Conservation (phyloP, 1,140 invertebrate genomes). For the Aphaenogaster rudis region DNA sequence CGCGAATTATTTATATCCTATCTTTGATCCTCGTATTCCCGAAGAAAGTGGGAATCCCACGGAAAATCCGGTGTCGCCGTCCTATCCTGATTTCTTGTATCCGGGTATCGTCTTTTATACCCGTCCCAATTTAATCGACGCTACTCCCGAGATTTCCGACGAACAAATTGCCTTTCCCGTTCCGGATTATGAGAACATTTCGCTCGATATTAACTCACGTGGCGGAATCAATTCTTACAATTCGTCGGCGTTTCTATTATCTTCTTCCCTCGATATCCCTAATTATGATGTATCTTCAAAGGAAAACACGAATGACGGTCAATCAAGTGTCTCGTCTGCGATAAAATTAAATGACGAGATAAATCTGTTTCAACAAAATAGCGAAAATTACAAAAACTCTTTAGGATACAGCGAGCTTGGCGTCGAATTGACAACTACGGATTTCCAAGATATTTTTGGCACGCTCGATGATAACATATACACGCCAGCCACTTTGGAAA, state of each 20-base stretch:
- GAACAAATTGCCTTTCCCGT: background rate
- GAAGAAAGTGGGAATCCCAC: background rate
- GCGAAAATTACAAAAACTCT: background rate
- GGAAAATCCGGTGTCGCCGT: background rate
- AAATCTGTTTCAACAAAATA: background rate
- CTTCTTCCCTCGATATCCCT: background rate
- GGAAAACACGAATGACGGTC: background rate
- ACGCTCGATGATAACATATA: background rate
- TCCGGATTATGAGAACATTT: background rate
- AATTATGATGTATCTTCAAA: background rate
- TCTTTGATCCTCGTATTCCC: background rate
- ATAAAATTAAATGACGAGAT: background rate
- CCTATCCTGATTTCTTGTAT: constrained; percentile 17
- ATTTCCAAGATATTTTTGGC: background rate
- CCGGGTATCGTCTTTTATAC: background rate
- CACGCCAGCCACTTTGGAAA: background rate
- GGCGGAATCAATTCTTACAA: background rate
- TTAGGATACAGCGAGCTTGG: background rate
- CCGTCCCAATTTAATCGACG: background rate
- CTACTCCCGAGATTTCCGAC: background rate
- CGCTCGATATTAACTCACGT: background rate
- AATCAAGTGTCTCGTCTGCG: background rate
- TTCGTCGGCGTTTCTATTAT: background rate
- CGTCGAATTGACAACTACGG: background rate
- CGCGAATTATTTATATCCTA: background rate